Evolutionary conservation across 2,888 invertebrate species (phyloP), one percentile per base, ranked within the genome.

Genomic region (Timandra comae): DNA sequence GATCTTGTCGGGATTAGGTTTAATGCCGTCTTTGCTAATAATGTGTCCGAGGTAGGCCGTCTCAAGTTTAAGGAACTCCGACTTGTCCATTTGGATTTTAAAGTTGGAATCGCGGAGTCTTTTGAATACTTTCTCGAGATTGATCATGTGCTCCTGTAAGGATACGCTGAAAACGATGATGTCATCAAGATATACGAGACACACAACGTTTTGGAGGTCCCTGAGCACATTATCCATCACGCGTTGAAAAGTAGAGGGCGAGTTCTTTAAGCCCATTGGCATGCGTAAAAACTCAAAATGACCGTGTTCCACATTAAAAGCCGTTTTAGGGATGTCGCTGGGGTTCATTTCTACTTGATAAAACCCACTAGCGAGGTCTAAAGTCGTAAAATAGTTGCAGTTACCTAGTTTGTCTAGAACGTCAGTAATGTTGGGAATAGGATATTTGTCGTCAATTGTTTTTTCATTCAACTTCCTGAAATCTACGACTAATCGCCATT

Each of bases 41-140:
- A 12, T 12, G 12, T 26, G 26, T 3, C 26, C 26, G 2, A 26
- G n/a, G 7, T n/a, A n/a, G n/a, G n/a, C n/a, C n/a, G n/a, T n/a
- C n/a, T n/a, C n/a, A n/a, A n/a, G n/a, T n/a, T n/a, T n/a, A n/a
- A n/a, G n/a, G n/a, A n/a, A n/a, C n/a, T n/a, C n/a, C n/a, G n/a
- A n/a, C n/a, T n/a, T n/a, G n/a, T 30, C 11, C 3, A 30, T 9
- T 11, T 23, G 23, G 2, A 30, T 16, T 30, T 30, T 30, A 7
- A 30, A 19, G 24, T 30, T 30, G 7, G 23, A 16, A 10, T 23
- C 10, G 2, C 24, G 7, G 7, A 30, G 10, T 23, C 30, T 24
- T 5, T 30, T 24, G 7, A 30, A 30, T 7, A 30, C 30, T 10
- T 16, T n/a, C 5, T 16, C 7, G 19, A 4, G 8, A 10, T 24